phyloP scores from a whole-genome alignment of 2,113 vertebrate species.

The Callionymus lyra region DNA sequence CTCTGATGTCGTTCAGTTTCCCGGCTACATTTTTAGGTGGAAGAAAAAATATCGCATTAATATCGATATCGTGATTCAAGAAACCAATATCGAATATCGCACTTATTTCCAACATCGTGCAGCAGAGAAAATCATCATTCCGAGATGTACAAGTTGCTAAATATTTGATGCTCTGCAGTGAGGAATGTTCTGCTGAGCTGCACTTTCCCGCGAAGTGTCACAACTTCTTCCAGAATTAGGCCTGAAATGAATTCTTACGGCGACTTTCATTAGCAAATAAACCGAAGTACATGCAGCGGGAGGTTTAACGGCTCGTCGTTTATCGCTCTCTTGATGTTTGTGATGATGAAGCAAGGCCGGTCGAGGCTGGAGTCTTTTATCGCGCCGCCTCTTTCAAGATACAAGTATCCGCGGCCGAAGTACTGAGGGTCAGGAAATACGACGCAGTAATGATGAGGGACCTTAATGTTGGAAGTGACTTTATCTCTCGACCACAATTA shows the following conservation, averaged over 20 bases:
- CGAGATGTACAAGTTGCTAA: slow-evolving; percentile 27
- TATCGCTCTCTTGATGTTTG: slow-evolving; percentile 30
- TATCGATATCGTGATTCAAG: no score
- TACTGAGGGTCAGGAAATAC: slow-evolving; percentile 9
- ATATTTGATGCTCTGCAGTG: slow-evolving; percentile 32
- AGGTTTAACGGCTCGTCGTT: slow-evolving; percentile 27
- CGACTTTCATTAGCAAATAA: slow-evolving; percentile 32
- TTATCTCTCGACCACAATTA: slow-evolving; percentile 39
- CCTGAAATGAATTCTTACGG: slow-evolving; percentile 30
- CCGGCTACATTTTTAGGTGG: no score
- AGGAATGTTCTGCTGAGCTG: slow-evolving; percentile 10
- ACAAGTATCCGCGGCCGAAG: slow-evolving; percentile 4
- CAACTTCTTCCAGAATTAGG: slow-evolving; percentile 26
- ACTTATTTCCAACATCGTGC: no score
- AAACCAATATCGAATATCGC: no score
- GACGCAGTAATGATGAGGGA: slow-evolving; percentile 29
- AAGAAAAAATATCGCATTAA: no score
- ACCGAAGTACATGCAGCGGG: slow-evolving; percentile 9
- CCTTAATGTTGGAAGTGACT: slow-evolving; percentile 46
- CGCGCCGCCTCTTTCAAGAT: slow-evolving; percentile 8
- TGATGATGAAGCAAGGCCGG: slow-evolving; percentile 29
- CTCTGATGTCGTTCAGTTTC: no score
- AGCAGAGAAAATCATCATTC: slow-evolving; percentile 25
- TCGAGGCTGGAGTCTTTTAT: slow-evolving; percentile 44
- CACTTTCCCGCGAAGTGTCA: slow-evolving; percentile 16